A percentile compares a stretch with the other conserved stretches of the same genome.
phyloP scores from a whole-genome alignment of 2,888 invertebrate genomes.

The Lasioglossum calceatum region DNA sequence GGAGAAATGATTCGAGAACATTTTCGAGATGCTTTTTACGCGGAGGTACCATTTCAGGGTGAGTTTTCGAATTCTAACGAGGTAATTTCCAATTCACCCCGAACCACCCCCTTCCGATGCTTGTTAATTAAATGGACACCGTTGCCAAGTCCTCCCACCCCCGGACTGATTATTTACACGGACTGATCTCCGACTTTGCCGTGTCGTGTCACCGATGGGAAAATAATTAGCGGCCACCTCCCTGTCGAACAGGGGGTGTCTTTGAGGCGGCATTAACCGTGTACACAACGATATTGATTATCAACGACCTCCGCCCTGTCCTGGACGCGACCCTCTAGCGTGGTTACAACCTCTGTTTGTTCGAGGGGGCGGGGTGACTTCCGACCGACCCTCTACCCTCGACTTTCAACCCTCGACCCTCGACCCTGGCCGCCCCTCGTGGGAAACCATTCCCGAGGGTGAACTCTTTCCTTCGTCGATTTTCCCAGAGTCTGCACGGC shows the following conservation, averaged over 20 bases:
- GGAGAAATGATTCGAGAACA: neutral
- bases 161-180: constrained; percentile 32
- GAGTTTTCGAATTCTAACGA: neutral
- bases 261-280: constrained; percentile 59
- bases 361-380: constrained; percentile 12
- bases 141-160: neutral
- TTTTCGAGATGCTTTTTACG: neutral
- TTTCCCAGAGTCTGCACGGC: neutral
- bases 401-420: constrained; percentile 18
- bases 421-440: constrained; percentile 19
- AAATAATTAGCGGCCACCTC: constrained; percentile 64
- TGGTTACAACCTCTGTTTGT: constrained; percentile 38
- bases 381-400: constrained; percentile 16
- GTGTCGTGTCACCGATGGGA: constrained; percentile 54
- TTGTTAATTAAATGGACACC: constrained; percentile 64
- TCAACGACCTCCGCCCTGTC: constrained; percentile 19
- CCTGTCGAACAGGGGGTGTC: constrained; percentile 13
- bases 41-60: neutral
- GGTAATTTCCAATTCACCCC: neutral
- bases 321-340: constrained; percentile 19
- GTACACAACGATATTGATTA: constrained; percentile 62
- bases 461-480: constrained; percentile 9
- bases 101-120: neutral
- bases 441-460: constrained; percentile 28
- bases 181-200: constrained; percentile 58